Evolutionary conservation across 2,113 vertebrate genomes (phyloP).

Genomic region (Microcebus tavaratra): DNA sequence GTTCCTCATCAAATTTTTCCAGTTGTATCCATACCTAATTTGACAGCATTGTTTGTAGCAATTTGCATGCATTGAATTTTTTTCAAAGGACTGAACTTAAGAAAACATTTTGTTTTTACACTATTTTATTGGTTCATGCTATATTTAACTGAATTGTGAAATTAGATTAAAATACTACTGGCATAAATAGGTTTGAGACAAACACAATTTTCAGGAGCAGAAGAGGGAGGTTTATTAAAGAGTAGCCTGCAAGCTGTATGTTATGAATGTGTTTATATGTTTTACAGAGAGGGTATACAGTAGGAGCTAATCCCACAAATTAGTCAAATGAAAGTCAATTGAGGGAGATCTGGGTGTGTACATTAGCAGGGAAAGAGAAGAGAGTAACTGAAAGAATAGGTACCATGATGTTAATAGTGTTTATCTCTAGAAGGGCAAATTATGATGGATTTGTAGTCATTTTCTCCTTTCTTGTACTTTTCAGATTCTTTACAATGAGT

Average conservation of each 20-base stretch:
- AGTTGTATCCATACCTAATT: constrained; percentile 45
- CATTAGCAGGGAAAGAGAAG: neutral
- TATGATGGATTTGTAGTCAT: neutral
- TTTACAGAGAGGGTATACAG: neutral
- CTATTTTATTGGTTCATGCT: constrained; percentile 46
- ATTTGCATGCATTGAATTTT: constrained; percentile 58
- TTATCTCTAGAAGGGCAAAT: neutral
- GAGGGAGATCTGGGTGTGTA: neutral
- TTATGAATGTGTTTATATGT: neutral
- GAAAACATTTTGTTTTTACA: constrained; percentile 43
- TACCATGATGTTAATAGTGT: neutral
- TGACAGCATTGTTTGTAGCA: constrained; percentile 59
- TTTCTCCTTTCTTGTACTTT: neutral
- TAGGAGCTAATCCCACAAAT: neutral
- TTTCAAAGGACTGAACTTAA: constrained; percentile 49
- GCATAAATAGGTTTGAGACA: constrained; percentile 50
- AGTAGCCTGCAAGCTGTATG: neutral
- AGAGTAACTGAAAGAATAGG: neutral
- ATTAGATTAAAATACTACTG: constrained; percentile 68
- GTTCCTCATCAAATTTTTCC: neutral
- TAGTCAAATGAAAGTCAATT: neutral
- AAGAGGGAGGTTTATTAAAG: neutral
- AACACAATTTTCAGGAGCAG: constrained; percentile 36
- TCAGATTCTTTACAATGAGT: neutral
- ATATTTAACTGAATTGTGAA: constrained; percentile 72